Evolutionary conservation across 2,888 invertebrate genomes (phyloP).

Genomic region (Harpalus rubripes): DNA sequence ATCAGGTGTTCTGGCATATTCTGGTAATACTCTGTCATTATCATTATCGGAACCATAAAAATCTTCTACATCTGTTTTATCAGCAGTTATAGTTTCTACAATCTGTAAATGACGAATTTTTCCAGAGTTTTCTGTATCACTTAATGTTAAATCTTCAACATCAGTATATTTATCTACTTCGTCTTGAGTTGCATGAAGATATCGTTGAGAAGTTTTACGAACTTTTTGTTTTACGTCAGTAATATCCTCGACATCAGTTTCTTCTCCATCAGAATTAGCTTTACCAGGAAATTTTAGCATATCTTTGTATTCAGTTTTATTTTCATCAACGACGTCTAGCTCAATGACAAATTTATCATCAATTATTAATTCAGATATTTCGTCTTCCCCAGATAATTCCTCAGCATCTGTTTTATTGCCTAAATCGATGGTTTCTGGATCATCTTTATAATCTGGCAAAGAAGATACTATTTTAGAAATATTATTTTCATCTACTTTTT

Average conservation of each 20-base stretch:
- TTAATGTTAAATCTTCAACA: conserved; percentile 76
- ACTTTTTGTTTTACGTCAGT: conserved; percentile 57
- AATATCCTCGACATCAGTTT: conserved; percentile 79
- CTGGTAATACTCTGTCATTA: conserved; percentile 67
- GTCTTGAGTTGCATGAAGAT: conserved; percentile 63
- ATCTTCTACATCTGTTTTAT: conserved; percentile 77
- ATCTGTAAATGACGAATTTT: conserved; percentile 68
- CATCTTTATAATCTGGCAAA: conserved; percentile 67
- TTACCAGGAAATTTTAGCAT: conserved; percentile 53
- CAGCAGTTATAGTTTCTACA: conserved; percentile 65
- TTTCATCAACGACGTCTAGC: conserved; percentile 58
- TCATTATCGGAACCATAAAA: conserved; percentile 76
- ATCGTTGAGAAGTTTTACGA: conserved; percentile 32
- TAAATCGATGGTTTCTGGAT: conserved; percentile 62
- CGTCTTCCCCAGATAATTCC: conserved; percentile 76
- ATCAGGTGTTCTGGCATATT: conserved; percentile 72
- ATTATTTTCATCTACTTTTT: conserved; percentile 60
- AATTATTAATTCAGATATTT: conserved; percentile 72
- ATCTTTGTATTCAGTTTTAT: conserved; percentile 44
- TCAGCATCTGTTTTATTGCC: conserved; percentile 75
- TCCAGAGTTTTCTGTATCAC: conserved; percentile 73
- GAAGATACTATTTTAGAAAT: conserved; percentile 65
- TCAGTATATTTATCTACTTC: conserved; percentile 73
- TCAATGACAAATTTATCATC: conserved; percentile 57
- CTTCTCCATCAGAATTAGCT: conserved; percentile 72